Evolutionary conservation across 1,140 invertebrate genomes (phyloP), one percentile per base, ranked within the genome.

Genomic region (Bombus polaris): DNA sequence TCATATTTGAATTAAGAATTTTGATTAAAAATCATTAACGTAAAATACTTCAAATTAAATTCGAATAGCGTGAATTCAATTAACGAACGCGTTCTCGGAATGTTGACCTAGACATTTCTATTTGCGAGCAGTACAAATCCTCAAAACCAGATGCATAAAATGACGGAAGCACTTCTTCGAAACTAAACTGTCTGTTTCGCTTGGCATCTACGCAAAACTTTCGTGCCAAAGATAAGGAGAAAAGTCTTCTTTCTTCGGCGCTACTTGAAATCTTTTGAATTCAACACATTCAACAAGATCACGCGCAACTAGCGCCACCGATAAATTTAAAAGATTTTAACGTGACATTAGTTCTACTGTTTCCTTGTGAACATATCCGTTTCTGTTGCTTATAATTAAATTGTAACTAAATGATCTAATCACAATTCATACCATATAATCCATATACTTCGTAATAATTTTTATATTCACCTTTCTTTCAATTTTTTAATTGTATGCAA

Each of bases 51-150:
- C 2, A 13, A 57, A 62, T n/a, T 53, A 25, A 5, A n/a, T 12
- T 42, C 2, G 70, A 25, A n/a, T 15, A 22, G 6, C n/a, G 42
- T 28, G 42, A 32, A 18, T 25, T 74, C 3, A 18, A 53, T 53
- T 53, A 53, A 8, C 8, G 47, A 53, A 53, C 47, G 47, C 1
- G 47, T 53, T 75, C 44, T 18, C 59, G 81, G 66, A 68, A 89
- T 82, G 80, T 88, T 91, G 88, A 91, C 87, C 88, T 89, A 92
- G 90, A 91, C 90, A 91, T 89, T 91, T 86, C 81, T 86, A 78
- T 79, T 85, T 62, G 18, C 57, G 37, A 73, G 13, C 44, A 57
- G 18, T 70, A 65, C 70, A 81, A 71, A 68, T 15, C 72, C 72
- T 65, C 75, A 68, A 71, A 80, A 81, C 42, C 72, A 65, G 72